Base-by-base conservation (phyloP, 2,113 vertebrate species). In the Cisticola juncidis region DNA sequence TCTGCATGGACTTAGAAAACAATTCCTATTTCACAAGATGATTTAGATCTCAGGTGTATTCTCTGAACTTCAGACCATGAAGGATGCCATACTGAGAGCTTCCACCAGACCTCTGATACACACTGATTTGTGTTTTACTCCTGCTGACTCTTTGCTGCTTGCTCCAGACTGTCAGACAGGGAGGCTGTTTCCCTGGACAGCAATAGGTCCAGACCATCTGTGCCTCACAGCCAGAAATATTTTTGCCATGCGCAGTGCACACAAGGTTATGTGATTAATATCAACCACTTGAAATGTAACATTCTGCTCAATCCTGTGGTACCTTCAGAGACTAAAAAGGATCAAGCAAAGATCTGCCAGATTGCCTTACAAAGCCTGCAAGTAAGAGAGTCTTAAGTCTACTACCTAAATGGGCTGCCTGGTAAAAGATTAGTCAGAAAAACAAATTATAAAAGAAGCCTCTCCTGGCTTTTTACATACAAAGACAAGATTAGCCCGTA, bases 201-300 rank as follows among this genome's bases (percentile, higher is more conserved):
- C 86, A 88, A 50, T 6, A 61, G 93, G 82, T 56, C 86, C 79
- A 71, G 61, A 88, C 90, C 93, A 90, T 92, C 92, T 86, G 91
- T 85, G 73, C 73, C 65, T 86, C 93, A 38, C 82, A 86, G 87
- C 51, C 4, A 45, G 36, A 54, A 70, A 66, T 31, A 35, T 4
- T 88, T 64, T 35, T 86, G 83, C 73, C 83, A 76, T 25, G 40
- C 8, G 0, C 92, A 86, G 51, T 29, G 31, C 35, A 70, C 33
- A 36, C n/a, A 47, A 35, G 33, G 64, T 81, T 83, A 53, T 2
- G 31, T 3, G 36, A 86, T 88, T 60, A 88, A 69, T 14, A 72
- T 57, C 35, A 65, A 35, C 36, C 61, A 48, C 38, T 68, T 50
- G 42, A 81, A 93, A 84, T 16, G 6, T 12, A 90, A 84, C 36